These are phyloP conservation scores for Rhea americana DNA, from an alignment of 2,113 vertebrate genomes.

Conservation along the genomic window DNA sequence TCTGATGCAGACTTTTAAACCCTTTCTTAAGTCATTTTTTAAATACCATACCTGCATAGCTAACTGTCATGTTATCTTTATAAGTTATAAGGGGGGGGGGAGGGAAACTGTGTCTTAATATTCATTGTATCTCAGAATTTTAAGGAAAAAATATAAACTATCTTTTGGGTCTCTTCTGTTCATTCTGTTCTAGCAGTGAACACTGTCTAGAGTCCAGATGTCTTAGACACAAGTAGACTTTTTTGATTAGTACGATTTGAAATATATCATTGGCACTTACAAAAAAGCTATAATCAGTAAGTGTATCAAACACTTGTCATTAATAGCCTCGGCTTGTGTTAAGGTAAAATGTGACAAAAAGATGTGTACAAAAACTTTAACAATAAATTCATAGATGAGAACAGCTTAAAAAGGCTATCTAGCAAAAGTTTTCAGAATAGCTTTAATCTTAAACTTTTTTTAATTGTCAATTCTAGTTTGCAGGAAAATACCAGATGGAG, in stretches of 20 bases:
- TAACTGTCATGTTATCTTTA: accelerated
- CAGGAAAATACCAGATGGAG: neutral
- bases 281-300: neutral
- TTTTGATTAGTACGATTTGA: neutral
- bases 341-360: neutral
- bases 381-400: neutral
- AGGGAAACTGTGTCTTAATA: neutral
- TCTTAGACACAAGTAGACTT: neutral
- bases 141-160: neutral
- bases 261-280: neutral
- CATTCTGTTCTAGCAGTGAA: neutral
- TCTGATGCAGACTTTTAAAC: neutral
- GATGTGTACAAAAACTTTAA: neutral
- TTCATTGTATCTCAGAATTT: neutral
- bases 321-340: neutral
- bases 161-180: neutral
- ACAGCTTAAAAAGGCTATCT: neutral
- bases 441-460: neutral
- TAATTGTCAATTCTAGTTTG: neutral
- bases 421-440: neutral
- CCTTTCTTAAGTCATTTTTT: neutral
- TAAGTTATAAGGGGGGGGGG: neutral
- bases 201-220: neutral
- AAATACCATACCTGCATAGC: neutral
- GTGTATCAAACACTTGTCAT: neutral